These are phyloP conservation scores for Bellardia pandia DNA, from an alignment of 2,888 invertebrate genomes.

Conservation along the genomic window DNA sequence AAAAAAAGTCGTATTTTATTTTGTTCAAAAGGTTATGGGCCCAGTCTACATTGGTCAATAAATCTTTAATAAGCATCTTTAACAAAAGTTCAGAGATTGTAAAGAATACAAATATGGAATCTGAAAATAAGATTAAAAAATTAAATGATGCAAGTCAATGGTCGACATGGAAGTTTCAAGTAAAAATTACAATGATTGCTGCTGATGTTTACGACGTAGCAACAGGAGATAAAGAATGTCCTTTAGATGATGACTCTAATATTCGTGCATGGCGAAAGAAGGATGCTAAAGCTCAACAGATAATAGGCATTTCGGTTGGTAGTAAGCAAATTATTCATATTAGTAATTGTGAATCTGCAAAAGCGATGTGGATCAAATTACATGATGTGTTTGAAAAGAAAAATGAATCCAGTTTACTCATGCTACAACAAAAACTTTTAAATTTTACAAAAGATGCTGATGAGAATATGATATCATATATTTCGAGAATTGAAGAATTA, in stretches of 20 bases:
- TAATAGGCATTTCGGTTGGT: constrained; percentile 7
- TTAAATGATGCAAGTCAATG: constrained; percentile 6
- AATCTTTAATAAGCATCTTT: not conserved
- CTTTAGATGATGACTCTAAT: constrained; percentile 2
- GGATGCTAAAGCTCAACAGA: constrained; percentile 7
- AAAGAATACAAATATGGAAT: not conserved
- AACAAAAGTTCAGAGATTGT: not conserved
- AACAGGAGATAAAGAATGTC: constrained; percentile 13
- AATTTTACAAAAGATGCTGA: not conserved
- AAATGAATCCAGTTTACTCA: not conserved
- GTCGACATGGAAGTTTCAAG: constrained; percentile 17
- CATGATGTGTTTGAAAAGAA: constrained; percentile 17
- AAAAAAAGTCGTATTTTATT: not conserved
- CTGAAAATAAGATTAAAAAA: constrained; percentile 12
- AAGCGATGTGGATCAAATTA: constrained; percentile 5
- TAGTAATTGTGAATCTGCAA: constrained; percentile 2
- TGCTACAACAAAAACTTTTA: constrained; percentile 2
- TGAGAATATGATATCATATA: not conserved
- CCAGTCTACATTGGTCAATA: not conserved
- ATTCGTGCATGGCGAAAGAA: constrained; percentile 10
- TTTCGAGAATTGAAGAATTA: not conserved
- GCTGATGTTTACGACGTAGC: constrained; percentile 13
- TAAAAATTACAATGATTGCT: constrained; percentile 3
- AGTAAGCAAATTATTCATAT: not conserved
- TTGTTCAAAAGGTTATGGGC: constrained; percentile 1